Evolutionary conservation across 2,113 vertebrate genomes (phyloP).

Genomic region (Phodopus roborovskii): DNA sequence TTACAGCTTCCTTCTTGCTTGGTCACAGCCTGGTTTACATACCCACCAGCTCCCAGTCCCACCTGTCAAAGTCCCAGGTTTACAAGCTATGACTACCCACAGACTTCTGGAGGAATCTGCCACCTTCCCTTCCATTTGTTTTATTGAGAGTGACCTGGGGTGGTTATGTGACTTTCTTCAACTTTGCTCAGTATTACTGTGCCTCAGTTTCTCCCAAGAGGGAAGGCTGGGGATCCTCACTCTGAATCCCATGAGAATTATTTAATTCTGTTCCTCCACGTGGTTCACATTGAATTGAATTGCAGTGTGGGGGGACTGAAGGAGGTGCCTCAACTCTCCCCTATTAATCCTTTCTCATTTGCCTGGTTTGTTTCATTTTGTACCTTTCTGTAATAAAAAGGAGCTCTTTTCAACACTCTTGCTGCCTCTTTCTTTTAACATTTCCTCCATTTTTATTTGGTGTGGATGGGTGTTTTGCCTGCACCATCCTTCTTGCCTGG

Average conservation of each 20-base stretch:
- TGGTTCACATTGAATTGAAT: conserved; percentile 37
- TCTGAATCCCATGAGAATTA: conserved; percentile 22
- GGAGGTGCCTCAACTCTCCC: neutral
- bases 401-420: conserved; percentile 31
- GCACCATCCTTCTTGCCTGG: neutral
- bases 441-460: neutral
- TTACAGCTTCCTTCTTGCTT: conserved; percentile 51
- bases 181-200: conserved; percentile 71
- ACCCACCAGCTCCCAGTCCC: neutral
- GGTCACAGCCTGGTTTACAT: conserved; percentile 61
- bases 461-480: neutral
- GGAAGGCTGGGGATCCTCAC: conserved; percentile 42
- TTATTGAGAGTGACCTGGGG: neutral
- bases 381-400: conserved; percentile 79
- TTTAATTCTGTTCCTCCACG: conserved; percentile 62
- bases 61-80: conserved; percentile 56
- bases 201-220: conserved; percentile 52
- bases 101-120: neutral
- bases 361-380: conserved; percentile 30
- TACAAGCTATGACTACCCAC: conserved; percentile 14
- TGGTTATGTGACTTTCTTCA: conserved; percentile 16
- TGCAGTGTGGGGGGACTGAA: neutral
- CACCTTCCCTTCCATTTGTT: neutral
- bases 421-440: neutral
- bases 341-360: neutral